Percentiles rank a stretch among this genome's conserved stretches.
Conservation (phyloP, 2,888 invertebrate genomes). For the Coenonympha glycerion region DNA sequence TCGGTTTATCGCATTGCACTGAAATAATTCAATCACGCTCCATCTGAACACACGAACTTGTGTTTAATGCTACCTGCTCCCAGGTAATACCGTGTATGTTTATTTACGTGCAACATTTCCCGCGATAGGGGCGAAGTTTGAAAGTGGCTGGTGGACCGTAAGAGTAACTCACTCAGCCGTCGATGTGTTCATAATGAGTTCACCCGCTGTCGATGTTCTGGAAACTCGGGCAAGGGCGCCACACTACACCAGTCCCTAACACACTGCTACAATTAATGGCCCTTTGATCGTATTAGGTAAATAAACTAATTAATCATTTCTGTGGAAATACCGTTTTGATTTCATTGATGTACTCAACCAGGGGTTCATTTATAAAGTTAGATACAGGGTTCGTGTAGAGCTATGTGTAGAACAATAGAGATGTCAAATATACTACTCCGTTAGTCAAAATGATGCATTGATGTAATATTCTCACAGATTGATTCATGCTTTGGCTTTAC, state of each 20-base stretch:
- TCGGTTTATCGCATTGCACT: too few species aligned
- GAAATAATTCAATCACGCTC: too few species aligned
- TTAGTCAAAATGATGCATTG: too few species aligned
- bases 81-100: slow-evolving; percentile 14
- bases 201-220: slow-evolving; percentile 55
- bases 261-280: background rate
- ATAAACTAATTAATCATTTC: background rate
- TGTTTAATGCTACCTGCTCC: background rate
- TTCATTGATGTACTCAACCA: background rate
- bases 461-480: too few species aligned
- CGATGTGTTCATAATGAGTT: slow-evolving; percentile 53
- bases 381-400: too few species aligned
- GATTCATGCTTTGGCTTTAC: too few species aligned
- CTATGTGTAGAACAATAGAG: too few species aligned
- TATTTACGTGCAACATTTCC: slow-evolving; percentile 28
- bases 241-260: background rate
- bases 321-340: background rate
- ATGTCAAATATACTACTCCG: too few species aligned
- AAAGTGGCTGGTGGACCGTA: slow-evolving; percentile 61
- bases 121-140: slow-evolving; percentile 49
- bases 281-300: slow-evolving; percentile 5
- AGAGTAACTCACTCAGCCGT: slow-evolving; percentile 49
- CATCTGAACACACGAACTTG: too few species aligned
- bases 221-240: slow-evolving; percentile 66
- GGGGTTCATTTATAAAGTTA: too few species aligned